phyloP scores from a whole-genome alignment of 2,888 invertebrate species.

The Monochamus alternatus region DNA sequence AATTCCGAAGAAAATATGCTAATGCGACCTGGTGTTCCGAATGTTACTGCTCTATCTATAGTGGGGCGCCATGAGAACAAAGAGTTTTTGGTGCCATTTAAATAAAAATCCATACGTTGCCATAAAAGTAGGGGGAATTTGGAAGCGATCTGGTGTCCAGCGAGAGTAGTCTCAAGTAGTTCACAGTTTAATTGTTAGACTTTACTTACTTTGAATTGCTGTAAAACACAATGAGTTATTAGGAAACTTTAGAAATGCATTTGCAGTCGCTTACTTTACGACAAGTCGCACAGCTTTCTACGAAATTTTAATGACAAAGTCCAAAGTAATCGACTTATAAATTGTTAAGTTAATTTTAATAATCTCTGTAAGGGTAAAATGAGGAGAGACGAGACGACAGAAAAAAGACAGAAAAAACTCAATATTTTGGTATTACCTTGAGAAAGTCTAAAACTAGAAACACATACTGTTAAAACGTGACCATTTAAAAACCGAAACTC shows the following conservation, averaged over 20 bases:
- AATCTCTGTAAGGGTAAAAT: too few species aligned
- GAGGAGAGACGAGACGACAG: too few species aligned
- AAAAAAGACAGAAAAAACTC: too few species aligned
- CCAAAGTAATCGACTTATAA: too few species aligned
- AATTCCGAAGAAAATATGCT: constrained; percentile 5
- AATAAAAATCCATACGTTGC: background rate
- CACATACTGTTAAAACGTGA: too few species aligned
- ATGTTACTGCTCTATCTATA: background rate
- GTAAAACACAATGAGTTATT: background rate
- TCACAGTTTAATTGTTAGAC: background rate
- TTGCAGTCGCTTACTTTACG: too few species aligned
- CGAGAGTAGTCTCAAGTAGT: background rate
- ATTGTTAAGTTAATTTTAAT: too few species aligned
- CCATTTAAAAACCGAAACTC: too few species aligned
- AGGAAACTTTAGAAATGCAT: background rate
- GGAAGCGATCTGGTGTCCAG: background rate
- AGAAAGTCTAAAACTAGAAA: too few species aligned
- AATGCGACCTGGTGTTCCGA: background rate
- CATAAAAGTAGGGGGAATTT: background rate
- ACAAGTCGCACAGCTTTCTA: too few species aligned
- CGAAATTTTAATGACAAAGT: too few species aligned
- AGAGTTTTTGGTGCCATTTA: background rate
- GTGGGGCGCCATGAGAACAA: background rate
- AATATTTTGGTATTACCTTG: too few species aligned
- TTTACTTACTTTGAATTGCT: background rate